Evolutionary conservation across 2,888 invertebrate genomes (phyloP), one percentile per base, ranked within the genome.

Genomic region (Mesopsocus fuscifrons): DNA sequence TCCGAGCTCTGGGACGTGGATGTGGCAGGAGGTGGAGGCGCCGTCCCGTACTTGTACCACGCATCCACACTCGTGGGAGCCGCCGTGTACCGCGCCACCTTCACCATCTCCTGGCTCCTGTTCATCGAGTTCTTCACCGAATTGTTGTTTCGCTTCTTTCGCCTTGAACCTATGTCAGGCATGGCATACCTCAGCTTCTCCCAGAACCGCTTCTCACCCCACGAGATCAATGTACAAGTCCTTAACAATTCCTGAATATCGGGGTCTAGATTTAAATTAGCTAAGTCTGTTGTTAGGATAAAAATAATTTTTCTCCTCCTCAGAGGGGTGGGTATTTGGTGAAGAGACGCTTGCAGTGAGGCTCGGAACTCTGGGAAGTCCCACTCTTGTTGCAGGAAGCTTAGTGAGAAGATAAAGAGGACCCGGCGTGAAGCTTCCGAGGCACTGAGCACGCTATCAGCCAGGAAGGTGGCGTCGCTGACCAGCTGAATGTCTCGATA

Each of bases 351-450:
- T 59, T 80, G 78, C 44, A 87, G 68, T 2, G 84, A 82, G 20
- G 81, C 76, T 52, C 79, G 74, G 52, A 87, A 80, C 56, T 88
- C 87, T 5, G 78, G 73, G 54, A 74, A 66, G 51, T 74, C 71
- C 87, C 88, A 88, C 59, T 88, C 87, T 62, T 77, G 77, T 56
- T 76, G 72, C 51, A 88, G 67, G 59, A 87, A 82, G 54, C 75
- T 72, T 53, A 79, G 77, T 1, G 85, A 83, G 52, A 89, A 66
- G 51, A 88, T 72, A 54, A 88, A 69, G 49, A 89, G 66, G 46
- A 87, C 75, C 54, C 83, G 70, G 55, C 77, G 69, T 66, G 83
- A 65, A 63, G 73, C 65, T 63, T 83, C 69, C 63, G 73, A 66
- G 26, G 70, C 68, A 21, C 67, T 63, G 11, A 66, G 63, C 9